Evolutionary conservation across 2,113 vertebrate species (phyloP), one percentile per base, ranked within the genome.

Genomic region (Arvicanthis niloticus): DNA sequence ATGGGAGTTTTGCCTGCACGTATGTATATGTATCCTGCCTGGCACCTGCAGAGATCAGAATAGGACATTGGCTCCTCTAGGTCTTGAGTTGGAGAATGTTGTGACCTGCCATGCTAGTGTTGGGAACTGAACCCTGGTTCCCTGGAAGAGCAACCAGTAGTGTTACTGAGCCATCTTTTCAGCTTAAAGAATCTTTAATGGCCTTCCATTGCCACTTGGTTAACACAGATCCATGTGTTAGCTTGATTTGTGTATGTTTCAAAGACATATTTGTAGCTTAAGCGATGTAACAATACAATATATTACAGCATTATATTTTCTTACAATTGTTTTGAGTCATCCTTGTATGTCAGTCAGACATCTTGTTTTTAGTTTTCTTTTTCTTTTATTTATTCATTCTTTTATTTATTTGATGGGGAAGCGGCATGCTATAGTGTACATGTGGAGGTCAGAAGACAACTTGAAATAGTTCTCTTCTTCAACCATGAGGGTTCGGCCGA

Each of bases 241-340:
- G 29, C 19, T 91, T 92, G 80, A n/a, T 48, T 67, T 86, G 84
- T 19, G 15, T 91, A 16, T 65, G 24, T 93, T 93, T 95, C 21
- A 67, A 77, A 88, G 80, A 62, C 22, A 48, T 95, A 15, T 37
- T 60, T 48, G 73, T 93, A 91, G 67, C 42, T 72, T 86, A 56
- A 95, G 68, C 67, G 40, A 48, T 60, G 60, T 87, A 91, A 87
- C 48, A 91, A 13, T 88, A 42, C 2, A 94, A 17, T 42, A 31
- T 93, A 9, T 67, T 93, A 12, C 34, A 45, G 34, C 67, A 76
- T 29, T 91, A 10, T 62, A 68, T 65, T 80, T 86, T 48, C 92
- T 92, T 51, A 88, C n/a, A 16, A 88, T 75, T 80, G 78, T 90
- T 94, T 76, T 17, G 9, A 58, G 31, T 37, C 84, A 94, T 67